Base-by-base conservation (phyloP, 2,797 vertebrate species). In the Acridotheres tristis region DNA sequence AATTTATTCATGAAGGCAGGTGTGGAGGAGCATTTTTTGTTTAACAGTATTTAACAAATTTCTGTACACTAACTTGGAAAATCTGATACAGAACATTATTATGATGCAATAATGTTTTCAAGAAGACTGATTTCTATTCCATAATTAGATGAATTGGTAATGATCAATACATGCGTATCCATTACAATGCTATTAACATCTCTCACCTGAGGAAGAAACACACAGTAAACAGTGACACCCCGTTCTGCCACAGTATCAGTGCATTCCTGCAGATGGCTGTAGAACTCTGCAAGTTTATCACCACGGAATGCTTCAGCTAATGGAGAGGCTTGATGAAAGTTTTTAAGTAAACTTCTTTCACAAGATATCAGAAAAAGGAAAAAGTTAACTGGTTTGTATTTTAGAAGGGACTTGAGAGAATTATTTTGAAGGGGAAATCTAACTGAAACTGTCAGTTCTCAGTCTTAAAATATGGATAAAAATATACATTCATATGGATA, bases 261-360 rank as follows among this genome's bases (percentile, higher is more conserved):
- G 92, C 79, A 81, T 96, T 97, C 95, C 90, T 94, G 95, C 87
- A 96, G 95, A 92, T 94, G 95, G 95, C 90, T 94, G 90, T 88
- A 96, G 75, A 96, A 96, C 92, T 91, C 94, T 96, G 89, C 78
- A 88, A 85, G 89, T 93, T 87, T 91, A 89, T 91, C 81, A 86
- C 34, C 62, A 74, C 74, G 11, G 78, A 92, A 77, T 53, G 51
- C 53, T 92, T 85, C 67, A 77, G 75, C 85, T 93, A 83, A 85
- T 68, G 40, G 10, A 75, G 26, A 85, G 36, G 47, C 53, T 93
- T 72, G 54, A 88, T 45, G 21, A 74, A 92, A 84, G 51, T 85
- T 92, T 91, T 4, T 75, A 80, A 85, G 51, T 68, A 48, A 93
- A 74, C 72, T 76, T 94, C 69, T 71, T 94, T 78, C 54, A 77